Evolutionary conservation across 2,113 vertebrate genomes (phyloP), one percentile per base, ranked within the genome.

Genomic region (Corvus hawaiiensis): DNA sequence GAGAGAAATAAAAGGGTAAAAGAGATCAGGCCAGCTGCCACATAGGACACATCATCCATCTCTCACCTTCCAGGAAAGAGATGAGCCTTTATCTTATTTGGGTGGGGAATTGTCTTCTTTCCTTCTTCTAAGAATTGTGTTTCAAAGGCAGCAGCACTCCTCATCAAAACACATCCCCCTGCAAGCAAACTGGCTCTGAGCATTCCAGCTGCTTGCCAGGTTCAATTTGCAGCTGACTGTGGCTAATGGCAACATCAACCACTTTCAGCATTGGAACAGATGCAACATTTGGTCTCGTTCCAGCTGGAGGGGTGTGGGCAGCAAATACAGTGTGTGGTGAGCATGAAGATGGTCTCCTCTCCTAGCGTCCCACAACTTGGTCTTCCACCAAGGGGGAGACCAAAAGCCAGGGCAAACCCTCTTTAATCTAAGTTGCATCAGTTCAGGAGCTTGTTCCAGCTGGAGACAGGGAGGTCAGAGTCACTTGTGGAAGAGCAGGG

Each of bases 151-250:
- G 39, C 24, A 87, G 28, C 51, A 66, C 80, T 96, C 73, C 86
- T 85, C 30, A 2, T 89, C 88, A 87, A 90, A 96, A 96, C 69
- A 92, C 11, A 66, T 56, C 37, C 6, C 7, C 43, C 62, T 84
- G 55, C 59, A 88, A 95, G 59, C 59, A 92, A 87, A 78, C 76
- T 84, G 43, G 58, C 59, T 92, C 78, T 64, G 66, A 90, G 61
- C 37, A 49, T 12, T 86, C 72, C 95, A 93, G 78, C 82, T 96
- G 87, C 86, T 93, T 97, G 92, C 93, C 91, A 93, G n/a, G 23
- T 86, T 97, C 85, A 82, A 37, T 94, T 48, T 84, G 90, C 90
- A 69, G 63, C 85, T 82, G 72, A 76, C 84, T 6, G 6, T 81
- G 67, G 37, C 73, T 95, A 94, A 91, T 80, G 37, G 74, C 81